Evolutionary conservation across 2,113 vertebrate species (phyloP), one percentile per base, ranked within the genome.

Genomic region (Jaculus jaculus): DNA sequence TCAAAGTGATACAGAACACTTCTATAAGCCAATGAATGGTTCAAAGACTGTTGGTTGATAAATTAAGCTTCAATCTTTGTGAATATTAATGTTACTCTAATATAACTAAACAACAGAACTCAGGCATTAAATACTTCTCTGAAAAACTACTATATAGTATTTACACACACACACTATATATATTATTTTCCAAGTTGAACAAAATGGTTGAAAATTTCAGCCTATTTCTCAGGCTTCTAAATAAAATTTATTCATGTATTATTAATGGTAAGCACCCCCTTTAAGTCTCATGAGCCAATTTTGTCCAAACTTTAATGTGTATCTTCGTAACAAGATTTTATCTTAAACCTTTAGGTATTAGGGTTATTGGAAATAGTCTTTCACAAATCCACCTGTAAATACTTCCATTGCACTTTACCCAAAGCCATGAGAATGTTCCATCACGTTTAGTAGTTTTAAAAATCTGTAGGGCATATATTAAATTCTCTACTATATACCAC

Each of bases 141-240:
- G 54, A 66, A 93, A 85, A 81, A 71, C 24, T 51, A 20, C 34
- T 47, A 87, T 34, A 26, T 58, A 18, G 4, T 63, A 10, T 68
- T 26, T 81, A 21, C 30, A 75, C 68, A 47, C n/a, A n/a, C n/a
- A n/a, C n/a, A n/a, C n/a, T 26, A 8, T 58, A 47, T 30, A 42
- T 66, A 65, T 77, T 87, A 78, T 61, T 91, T 88, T 63, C 60
- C 20, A 91, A 79, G n/a, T 69, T 74, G 71, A 83, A 73, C 68
- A n/a, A 96, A 87, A 74, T 3, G n/a, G 23, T 47, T 87, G 51
- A 51, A 51, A 54, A 30, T 94, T 93, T 75, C 24, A 26, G 5
- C 65, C 60, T 54, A 37, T 20, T 4, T 2, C 75, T 60, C 63
- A 7, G 32, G 18, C 8, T 79, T 95, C 66, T 77, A n/a, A 89